phyloP scores from a whole-genome alignment of 1,140 invertebrate genomes.

The Tetramorium simillimum region DNA sequence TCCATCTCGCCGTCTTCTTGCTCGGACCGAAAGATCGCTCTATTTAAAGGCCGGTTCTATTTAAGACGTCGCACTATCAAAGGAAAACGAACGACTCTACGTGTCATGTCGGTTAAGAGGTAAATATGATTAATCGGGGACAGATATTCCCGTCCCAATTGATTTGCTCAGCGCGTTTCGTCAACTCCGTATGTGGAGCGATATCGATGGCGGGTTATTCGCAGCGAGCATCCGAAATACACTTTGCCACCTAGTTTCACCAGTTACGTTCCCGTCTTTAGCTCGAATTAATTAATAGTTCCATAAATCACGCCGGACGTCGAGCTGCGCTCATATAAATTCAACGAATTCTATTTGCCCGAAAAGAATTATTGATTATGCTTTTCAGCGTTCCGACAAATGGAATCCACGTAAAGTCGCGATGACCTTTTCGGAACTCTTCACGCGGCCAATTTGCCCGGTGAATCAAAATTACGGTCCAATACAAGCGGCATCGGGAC shows the following conservation, averaged over 20 bases:
- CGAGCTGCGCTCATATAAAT: background rate
- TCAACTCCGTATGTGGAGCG: conserved; percentile 21
- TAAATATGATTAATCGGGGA: conserved; percentile 70
- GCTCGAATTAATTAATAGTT: conserved; percentile 37
- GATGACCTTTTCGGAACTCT: background rate
- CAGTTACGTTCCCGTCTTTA: background rate
- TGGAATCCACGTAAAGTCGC: background rate
- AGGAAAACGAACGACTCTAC: conserved; percentile 8
- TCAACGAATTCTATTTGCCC: background rate
- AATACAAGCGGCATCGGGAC: background rate
- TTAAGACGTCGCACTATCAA: conserved; percentile 16
- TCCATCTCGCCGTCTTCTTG: background rate
- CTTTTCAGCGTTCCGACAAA: background rate
- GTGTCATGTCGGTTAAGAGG: conserved; percentile 68
- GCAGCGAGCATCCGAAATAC: conserved; percentile 36
- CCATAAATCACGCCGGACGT: background rate
- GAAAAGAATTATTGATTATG: background rate
- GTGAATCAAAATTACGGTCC: conserved; percentile 17
- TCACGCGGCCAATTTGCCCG: background rate
- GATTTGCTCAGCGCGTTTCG: conserved; percentile 15
- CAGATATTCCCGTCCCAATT: background rate
- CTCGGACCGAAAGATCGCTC: background rate
- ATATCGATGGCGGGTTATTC: conserved; percentile 47
- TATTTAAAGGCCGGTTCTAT: conserved; percentile 40
- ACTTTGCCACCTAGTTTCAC: conserved; percentile 35